Conservation (phyloP, 2,113 vertebrate genomes). For the Camarhynchus parvulus region DNA sequence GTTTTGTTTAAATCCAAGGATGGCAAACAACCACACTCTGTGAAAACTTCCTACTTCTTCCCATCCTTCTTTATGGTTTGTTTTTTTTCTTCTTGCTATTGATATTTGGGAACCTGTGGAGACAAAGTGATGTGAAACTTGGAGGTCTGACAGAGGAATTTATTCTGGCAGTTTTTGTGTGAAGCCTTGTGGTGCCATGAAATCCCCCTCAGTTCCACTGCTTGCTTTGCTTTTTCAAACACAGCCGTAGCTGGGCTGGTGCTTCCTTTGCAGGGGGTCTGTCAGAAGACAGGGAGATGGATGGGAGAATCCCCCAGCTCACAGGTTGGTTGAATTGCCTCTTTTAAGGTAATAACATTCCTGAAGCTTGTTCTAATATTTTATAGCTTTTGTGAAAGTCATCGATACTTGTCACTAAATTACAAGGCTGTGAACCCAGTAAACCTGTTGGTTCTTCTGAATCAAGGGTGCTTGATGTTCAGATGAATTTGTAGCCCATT, state of each 20-base stretch:
- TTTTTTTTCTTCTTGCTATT: background rate
- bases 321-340: background rate
- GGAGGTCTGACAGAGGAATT: background rate
- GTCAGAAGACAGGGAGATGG: background rate
- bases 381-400: background rate
- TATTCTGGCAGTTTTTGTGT: background rate
- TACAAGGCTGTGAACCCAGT: background rate
- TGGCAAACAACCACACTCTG: background rate
- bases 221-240: slow-evolving; percentile 23
- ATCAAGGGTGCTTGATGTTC: background rate
- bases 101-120: slow-evolving; percentile 22
- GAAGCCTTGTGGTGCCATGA: background rate
- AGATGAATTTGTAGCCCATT: background rate
- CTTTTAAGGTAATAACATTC: background rate
- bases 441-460: background rate
- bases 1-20: slow-evolving; percentile 39
- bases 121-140: slow-evolving; percentile 9
- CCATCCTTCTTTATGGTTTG: background rate
- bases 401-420: background rate
- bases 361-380: background rate
- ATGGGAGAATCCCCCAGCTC: background rate
- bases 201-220: background rate
- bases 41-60: slow-evolving; percentile 27
- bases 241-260: background rate
- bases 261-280: background rate